A percentile compares a stretch with the other conserved stretches of the same genome.
These are phyloP conservation scores for Aleiodes testaceus DNA, from an alignment of 2,888 invertebrate species.

Conservation along the genomic window DNA sequence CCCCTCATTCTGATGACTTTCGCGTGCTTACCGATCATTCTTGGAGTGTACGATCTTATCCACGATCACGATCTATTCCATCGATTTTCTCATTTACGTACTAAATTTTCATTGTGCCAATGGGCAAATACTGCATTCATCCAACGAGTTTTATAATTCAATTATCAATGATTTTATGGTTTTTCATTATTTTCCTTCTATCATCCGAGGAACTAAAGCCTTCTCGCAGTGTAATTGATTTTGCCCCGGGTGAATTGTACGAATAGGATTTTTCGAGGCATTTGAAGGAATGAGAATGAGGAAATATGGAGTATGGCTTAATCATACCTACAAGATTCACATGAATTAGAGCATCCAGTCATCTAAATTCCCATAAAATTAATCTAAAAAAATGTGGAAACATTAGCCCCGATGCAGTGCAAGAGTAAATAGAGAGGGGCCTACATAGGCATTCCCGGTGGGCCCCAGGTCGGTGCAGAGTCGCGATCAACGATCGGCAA, in stretches of 20 bases:
- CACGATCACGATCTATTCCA: constrained; percentile 33
- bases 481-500: constrained; percentile 48
- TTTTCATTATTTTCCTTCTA: constrained; percentile 17
- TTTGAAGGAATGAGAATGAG: constrained; percentile 21
- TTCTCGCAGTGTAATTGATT: constrained; percentile 34
- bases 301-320: constrained; percentile 35
- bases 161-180: constrained; percentile 30
- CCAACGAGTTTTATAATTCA: constrained; percentile 30
- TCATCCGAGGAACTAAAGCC: neutral
- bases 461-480: constrained; percentile 16
- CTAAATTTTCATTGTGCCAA: constrained; percentile 27
- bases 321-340: constrained; percentile 12
- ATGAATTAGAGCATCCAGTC: too few relatives aligned
- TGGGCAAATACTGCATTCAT: constrained; percentile 16
- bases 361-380: too few relatives aligned
- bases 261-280: constrained; percentile 28
- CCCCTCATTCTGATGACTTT: constrained; percentile 5
- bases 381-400: too few relatives aligned
- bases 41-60: constrained; percentile 1
- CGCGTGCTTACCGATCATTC: constrained; percentile 25
- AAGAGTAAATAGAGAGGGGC: neutral
- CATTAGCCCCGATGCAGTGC: constrained; percentile 6
- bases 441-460: neutral
- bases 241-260: constrained; percentile 27
- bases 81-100: constrained; percentile 36